Conservation (phyloP, 1,140 invertebrate genomes). For the Mactra quadrangularis region DNA sequence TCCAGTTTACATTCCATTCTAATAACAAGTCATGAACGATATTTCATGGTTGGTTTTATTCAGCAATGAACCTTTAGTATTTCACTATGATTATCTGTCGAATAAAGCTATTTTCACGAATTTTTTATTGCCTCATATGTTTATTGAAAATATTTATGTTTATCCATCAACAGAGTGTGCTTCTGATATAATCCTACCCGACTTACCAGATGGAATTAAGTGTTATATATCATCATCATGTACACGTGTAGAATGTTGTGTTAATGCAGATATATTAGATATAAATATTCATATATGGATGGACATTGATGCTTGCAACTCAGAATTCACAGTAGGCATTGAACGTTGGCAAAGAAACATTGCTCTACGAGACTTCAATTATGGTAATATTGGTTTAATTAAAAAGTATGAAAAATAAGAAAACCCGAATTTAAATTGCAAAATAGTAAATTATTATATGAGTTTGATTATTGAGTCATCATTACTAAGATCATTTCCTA, state of each 20-base stretch:
- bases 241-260: conserved; percentile 28
- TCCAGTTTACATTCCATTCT: too few species aligned
- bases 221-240: conserved; percentile 34
- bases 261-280: conserved; percentile 1
- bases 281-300: conserved; percentile 12
- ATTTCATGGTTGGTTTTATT: too few species aligned
- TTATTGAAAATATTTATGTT: too few species aligned
- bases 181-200: background rate
- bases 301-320: conserved; percentile 16
- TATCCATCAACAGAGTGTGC: conserved; percentile 33
- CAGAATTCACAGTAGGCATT: conserved; percentile 16
- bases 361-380: conserved; percentile 21
- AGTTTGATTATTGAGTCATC: background rate
- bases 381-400: too few species aligned
- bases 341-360: conserved; percentile 8
- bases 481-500: background rate
- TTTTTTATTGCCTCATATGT: too few species aligned
- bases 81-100: too few species aligned
- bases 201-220: background rate
- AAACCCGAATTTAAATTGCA: background rate
- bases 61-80: too few species aligned
- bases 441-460: background rate
- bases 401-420: too few species aligned
- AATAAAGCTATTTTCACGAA: too few species aligned
- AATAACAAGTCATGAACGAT: too few species aligned